Base-by-base conservation (phyloP, 1,140 invertebrate species). In the Nomia melanderi region DNA sequence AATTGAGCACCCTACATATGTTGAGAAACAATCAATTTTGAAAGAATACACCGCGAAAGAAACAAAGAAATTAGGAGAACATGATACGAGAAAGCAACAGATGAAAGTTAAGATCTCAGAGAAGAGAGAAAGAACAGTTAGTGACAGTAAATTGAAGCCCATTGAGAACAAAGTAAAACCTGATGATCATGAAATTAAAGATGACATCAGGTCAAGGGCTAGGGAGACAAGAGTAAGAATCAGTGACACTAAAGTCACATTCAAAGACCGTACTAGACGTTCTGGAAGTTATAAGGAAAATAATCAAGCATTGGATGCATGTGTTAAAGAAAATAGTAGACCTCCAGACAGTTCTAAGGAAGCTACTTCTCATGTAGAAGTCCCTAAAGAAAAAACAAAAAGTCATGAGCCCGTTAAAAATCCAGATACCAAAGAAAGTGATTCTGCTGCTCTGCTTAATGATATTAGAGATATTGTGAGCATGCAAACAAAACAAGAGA, bases 281-380 rank as follows among this genome's bases (percentile, higher is more conserved):
- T 87, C 81, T 9, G 70, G 79, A 44, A 81, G 72, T 14, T 79
- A 71, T 2, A 90, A 85, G 41, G 83, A 90, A 36, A 76, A 71
- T 44, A 69, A 66, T 39, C 66, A 65, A 17, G 78, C 78, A 7
- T 88, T 87, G n/a, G 88, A 92, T 74, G 67, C 31, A 33, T 90
- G 88, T 1, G 85, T 78, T 31, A 92, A 92, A 65, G 91, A 92
- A 63, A 92, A 91, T 47, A 91, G 53, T 70, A 70, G 81, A 54
- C 89, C 90, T 1, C 59, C 66, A 4, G 82, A 89, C 54, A 78
- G 75, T 11, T 85, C 84, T 0, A 83, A 57, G 56, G 88, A 84
- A 47, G 82, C 33, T n/a, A 60, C 63, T 20, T 62, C 65, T 27
- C 72, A 84, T 0, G 11, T 53, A 9, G 82, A 89, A 8, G 6